Percentiles rank a stretch among this genome's conserved stretches.
phyloP scores from a whole-genome alignment of 2,888 invertebrate genomes.

The Smittia aterrima region DNA sequence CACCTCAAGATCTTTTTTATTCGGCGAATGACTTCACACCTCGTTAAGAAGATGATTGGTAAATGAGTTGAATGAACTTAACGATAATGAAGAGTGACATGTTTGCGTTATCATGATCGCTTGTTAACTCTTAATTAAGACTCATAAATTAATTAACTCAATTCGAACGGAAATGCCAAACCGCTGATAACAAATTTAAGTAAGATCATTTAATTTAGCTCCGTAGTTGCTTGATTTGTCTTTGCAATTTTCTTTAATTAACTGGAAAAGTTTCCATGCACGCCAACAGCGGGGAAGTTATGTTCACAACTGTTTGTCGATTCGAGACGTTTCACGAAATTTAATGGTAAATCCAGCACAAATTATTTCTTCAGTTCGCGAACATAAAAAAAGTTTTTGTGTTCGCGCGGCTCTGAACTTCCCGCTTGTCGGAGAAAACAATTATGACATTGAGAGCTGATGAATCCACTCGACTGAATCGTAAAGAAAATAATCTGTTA shows the following conservation, averaged over 20 bases:
- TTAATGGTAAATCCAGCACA: background rate
- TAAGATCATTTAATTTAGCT: background rate
- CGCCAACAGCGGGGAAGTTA: too few relatives aligned
- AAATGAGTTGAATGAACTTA: background rate
- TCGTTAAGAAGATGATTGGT: background rate
- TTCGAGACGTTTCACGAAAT: too few relatives aligned
- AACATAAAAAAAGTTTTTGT: background rate
- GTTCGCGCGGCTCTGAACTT: background rate
- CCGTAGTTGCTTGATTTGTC: background rate
- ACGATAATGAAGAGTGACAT: background rate
- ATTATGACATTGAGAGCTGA: background rate
- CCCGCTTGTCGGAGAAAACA: background rate
- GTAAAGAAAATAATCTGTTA: slow-evolving; percentile 12
- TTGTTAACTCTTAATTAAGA: background rate
- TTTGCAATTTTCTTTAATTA: slow-evolving; percentile 3
- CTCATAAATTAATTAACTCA: slow-evolving; percentile 21
- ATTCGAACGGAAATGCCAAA: background rate
- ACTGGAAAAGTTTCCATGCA: background rate
- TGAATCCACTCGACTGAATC: background rate
- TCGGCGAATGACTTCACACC: slow-evolving; percentile 3
- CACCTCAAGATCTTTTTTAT: background rate
- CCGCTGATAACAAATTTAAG: slow-evolving; percentile 1
- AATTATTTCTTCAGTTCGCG: background rate
- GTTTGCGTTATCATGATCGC: slow-evolving; percentile 7
- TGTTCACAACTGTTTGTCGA: too few relatives aligned